A percentile compares a stretch with the other conserved stretches of the same genome.
phyloP scores from a whole-genome alignment of 1,140 invertebrate genomes.

The Papilio machaon region DNA sequence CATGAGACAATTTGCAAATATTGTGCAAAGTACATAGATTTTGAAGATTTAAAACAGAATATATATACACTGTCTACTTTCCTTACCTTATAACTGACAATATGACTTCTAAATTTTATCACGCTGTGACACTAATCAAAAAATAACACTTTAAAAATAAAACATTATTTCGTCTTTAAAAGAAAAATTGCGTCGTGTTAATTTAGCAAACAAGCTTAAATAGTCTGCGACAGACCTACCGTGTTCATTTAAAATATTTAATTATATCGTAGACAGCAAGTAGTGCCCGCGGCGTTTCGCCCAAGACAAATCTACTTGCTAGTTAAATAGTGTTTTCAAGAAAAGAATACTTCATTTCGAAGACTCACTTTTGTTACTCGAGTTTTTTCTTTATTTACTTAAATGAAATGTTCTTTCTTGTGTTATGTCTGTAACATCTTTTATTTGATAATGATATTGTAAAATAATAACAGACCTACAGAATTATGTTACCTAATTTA shows the following conservation, averaged over 20 bases:
- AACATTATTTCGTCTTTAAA: background rate
- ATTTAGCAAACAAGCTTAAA: conserved; percentile 17
- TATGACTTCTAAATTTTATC: too few relatives aligned
- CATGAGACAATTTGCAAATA: conserved; percentile 24
- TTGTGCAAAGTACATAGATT: background rate
- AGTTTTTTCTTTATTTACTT: background rate
- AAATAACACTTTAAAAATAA: background rate
- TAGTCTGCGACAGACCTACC: background rate
- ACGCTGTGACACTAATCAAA: background rate
- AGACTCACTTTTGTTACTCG: conserved; percentile 15
- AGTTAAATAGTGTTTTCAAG: conserved; percentile 29
- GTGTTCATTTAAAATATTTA: conserved; percentile 34
- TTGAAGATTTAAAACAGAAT: background rate
- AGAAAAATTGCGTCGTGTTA: conserved; percentile 16
- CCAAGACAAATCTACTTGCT: conserved; percentile 17
- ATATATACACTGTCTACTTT: too few relatives aligned
- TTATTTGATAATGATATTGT: background rate
- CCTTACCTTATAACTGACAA: too few relatives aligned
- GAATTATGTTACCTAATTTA: too few relatives aligned
- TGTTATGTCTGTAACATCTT: background rate
- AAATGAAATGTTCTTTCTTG: background rate
- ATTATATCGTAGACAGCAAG: conserved; percentile 16
- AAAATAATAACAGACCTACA: background rate
- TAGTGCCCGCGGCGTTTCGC: background rate
- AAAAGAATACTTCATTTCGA: conserved; percentile 14